These are phyloP conservation scores for Notarius lentiginosus DNA, from an alignment of 2,113 vertebrate species.

Conservation along the genomic window DNA sequence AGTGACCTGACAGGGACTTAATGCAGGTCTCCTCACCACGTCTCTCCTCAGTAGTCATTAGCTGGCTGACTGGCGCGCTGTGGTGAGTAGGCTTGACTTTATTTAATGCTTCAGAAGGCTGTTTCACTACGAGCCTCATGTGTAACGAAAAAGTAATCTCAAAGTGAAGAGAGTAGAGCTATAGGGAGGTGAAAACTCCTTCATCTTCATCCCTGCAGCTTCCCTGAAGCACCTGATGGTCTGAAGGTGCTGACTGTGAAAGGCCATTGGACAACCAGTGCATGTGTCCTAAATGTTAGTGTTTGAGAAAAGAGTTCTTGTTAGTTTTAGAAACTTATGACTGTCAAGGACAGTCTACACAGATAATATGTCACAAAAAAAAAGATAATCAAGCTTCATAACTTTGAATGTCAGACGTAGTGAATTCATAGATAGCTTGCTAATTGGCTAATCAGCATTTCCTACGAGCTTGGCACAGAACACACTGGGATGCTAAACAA, in stretches of 20 bases:
- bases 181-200: constrained; percentile 13
- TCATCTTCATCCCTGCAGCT: constrained; percentile 46
- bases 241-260: constrained; percentile 37
- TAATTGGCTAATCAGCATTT: background rate
- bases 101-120: constrained; percentile 64
- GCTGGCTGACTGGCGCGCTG: constrained; percentile 54
- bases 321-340: background rate
- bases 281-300: background rate
- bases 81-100: constrained; percentile 58
- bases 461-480: background rate
- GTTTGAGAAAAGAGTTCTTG: background rate
- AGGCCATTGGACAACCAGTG: constrained; percentile 16
- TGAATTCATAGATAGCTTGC: background rate
- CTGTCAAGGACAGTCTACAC: background rate
- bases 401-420: background rate
- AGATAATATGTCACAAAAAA: background rate
- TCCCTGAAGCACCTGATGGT: constrained; percentile 32
- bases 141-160: constrained; percentile 63
- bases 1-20: constrained; percentile 40
- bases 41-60: constrained; percentile 54
- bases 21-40: constrained; percentile 19
- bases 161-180: constrained; percentile 46
- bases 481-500: background rate
- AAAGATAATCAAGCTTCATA: background rate
- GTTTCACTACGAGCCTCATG: constrained; percentile 58